A percentile compares a stretch with the other conserved stretches of the same genome.
Evolutionary conservation across 2,797 vertebrate genomes (phyloP).

Genomic region (Halcyon smyrnensis): DNA sequence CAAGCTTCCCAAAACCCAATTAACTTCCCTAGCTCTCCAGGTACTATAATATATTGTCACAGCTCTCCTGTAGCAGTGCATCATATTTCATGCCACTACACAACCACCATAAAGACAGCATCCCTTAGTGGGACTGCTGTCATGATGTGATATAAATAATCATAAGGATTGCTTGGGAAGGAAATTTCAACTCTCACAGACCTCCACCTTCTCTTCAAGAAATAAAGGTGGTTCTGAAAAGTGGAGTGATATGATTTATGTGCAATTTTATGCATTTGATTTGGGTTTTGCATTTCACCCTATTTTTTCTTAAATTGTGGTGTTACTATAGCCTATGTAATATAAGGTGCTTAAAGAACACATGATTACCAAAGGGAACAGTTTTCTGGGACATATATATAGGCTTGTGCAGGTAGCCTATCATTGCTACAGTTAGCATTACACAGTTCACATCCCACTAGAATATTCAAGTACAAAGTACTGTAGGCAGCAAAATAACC

Average conservation of each 20-base stretch:
- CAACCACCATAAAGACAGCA: not conserved
- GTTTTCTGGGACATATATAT: not conserved
- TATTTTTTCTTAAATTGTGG: not conserved
- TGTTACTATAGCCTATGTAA: not conserved
- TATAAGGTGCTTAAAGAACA: not conserved
- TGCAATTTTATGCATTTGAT: not conserved
- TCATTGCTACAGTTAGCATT: slow-evolving; percentile 11
- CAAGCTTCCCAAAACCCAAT: not conserved
- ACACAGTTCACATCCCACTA: not conserved
- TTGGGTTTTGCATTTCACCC: not conserved
- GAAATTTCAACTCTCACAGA: not conserved
- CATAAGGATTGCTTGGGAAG: not conserved
- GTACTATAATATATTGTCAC: not conserved
- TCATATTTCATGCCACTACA: not conserved
- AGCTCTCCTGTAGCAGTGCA: not conserved
- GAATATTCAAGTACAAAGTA: slow-evolving; percentile 42
- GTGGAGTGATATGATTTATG: not conserved
- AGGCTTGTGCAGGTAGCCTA: not conserved
- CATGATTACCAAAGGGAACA: slow-evolving; percentile 1
- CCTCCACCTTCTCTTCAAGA: not conserved
- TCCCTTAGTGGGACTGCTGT: not conserved
- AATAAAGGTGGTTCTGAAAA: not conserved
- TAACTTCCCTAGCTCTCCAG: not conserved
- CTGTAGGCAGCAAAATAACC: not conserved
- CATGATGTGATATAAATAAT: slow-evolving; percentile 22